Percentiles rank a stretch among this genome's conserved stretches.
These are phyloP conservation scores for Orthosia gracilis DNA, from an alignment of 2,888 invertebrate genomes.

Conservation along the genomic window DNA sequence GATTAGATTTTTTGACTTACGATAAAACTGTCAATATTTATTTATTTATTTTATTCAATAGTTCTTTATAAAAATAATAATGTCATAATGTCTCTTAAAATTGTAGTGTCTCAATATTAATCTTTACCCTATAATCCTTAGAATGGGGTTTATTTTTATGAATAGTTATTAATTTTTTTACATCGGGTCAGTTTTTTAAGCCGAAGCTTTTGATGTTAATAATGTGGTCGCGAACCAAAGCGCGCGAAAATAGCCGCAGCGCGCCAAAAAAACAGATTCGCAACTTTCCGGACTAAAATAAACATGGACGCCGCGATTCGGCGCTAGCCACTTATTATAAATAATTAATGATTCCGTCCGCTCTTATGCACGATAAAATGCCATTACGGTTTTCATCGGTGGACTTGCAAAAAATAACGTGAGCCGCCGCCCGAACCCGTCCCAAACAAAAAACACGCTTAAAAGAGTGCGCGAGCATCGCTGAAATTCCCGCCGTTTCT, in stretches of 20 bases:
- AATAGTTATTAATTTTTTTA: conserved; percentile 40
- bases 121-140: neutral
- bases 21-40: neutral
- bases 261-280: conserved; percentile 72
- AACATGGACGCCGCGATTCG: conserved; percentile 83
- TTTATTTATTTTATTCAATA: too few relatives aligned
- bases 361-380: conserved; percentile 91
- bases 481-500: conserved; percentile 90
- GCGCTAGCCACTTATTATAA: conserved; percentile 90
- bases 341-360: conserved; percentile 90
- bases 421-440: conserved; percentile 86
- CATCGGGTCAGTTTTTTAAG: conserved; percentile 34
- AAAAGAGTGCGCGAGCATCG: conserved; percentile 89
- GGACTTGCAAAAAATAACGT: conserved; percentile 86
- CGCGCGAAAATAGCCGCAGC: conserved; percentile 74
- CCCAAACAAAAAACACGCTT: conserved; percentile 85
- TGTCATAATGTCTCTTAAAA: too few relatives aligned
- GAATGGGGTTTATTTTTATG: neutral
- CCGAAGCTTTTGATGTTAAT: conserved; percentile 44
- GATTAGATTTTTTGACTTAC: neutral
- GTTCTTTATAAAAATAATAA: too few relatives aligned
- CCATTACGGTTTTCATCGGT: conserved; percentile 90
- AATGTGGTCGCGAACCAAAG: conserved; percentile 44
- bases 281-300: conserved; percentile 77
- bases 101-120: neutral